Percentiles rank a stretch among this genome's conserved stretches.
Evolutionary conservation across 1,140 invertebrate species (phyloP).

Genomic region (Drosophila jambulina): DNA sequence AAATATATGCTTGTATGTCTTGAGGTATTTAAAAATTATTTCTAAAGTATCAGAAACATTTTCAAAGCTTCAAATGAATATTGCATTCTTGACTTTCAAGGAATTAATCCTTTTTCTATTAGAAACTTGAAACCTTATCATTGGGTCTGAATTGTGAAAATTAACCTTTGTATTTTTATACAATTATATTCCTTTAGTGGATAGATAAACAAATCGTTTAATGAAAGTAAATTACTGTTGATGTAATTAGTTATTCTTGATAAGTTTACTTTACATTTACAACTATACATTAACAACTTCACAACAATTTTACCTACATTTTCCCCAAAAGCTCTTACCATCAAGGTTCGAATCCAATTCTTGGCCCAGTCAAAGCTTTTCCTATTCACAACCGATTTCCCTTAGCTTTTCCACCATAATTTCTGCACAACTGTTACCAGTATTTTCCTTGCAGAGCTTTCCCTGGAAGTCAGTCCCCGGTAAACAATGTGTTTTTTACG

Average conservation of each 20-base stretch:
- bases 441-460: conserved; percentile 56
- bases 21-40: too few species aligned
- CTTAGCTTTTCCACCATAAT: conserved; percentile 53
- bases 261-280: background rate
- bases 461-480: conserved; percentile 33
- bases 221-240: background rate
- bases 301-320: background rate
- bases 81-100: background rate
- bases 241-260: background rate
- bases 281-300: background rate
- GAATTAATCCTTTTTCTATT: background rate
- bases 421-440: conserved; percentile 36
- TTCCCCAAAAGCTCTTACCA: background rate
- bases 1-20: background rate
- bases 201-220: background rate
- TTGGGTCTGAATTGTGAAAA: background rate
- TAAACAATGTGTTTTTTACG: conserved; percentile 53
- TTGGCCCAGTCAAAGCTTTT: conserved; percentile 18
- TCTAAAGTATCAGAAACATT: too few species aligned
- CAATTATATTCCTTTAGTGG: background rate
- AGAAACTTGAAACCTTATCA: too few species aligned
- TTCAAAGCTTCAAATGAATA: background rate
- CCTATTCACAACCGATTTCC: background rate
- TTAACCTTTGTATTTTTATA: background rate
- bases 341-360: background rate